Evolutionary conservation across 2,888 invertebrate species (phyloP), one percentile per base, ranked within the genome.

Genomic region (Tuta absoluta): DNA sequence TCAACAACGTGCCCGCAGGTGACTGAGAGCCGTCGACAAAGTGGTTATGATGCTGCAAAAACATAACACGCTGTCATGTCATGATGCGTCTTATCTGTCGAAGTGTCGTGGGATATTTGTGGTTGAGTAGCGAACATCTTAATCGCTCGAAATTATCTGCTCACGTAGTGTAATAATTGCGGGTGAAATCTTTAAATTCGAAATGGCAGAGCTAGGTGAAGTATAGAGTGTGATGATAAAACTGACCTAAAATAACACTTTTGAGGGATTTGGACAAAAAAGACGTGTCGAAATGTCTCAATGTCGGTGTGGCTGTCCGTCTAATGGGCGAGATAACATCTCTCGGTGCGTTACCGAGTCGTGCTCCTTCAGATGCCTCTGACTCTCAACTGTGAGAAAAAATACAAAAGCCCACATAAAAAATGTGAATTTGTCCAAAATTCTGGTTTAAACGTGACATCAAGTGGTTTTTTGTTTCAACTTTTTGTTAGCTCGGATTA

Each of bases 271-370:
- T 74, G 77, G 76, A 81, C 75, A 81, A 84, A 83, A 85, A 79
- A 72, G 77, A 89, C 89, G 90, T 90, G 89, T 89, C 82, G 81
- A 87, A 89, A 90, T 89, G 87, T 83, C 81, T 86, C 81, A 81
- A 82, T 81, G 84, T 74, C 65, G 72, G 79, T 82, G 82, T 75
- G 76, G 77, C 79, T 80, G 80, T 80, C 83, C 83, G 82, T 84
- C 87, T 89, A 89, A 88, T 89, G 89, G 87, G 73, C 69, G 74
- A 74, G 91, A 91, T 91, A 89, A 84, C 78, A 91, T 91, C 91
- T 82, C 75, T 70, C 79, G 83, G 87, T 88, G 86, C 88, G 85
- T 87, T 89, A 87, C 87, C 75, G 83, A 84, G 81, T 89, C 89
- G 87, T 89, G 90, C 90, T 87, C 80, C 87, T 82, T 85, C 85